Conservation (phyloP, 2,797 vertebrate species). For the Tadarida brasiliensis region DNA sequence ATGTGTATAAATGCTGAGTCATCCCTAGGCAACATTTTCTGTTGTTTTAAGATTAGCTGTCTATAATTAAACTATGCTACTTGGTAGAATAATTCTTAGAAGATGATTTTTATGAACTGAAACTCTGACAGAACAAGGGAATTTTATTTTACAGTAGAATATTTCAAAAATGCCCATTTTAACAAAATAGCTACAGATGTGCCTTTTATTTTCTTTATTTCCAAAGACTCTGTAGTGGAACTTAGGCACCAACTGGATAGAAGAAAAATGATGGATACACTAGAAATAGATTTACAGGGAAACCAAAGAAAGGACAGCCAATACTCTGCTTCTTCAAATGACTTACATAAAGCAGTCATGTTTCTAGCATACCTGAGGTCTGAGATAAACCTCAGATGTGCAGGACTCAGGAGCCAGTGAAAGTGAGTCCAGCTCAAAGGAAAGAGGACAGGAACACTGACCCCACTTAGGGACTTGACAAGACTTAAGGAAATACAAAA, state of each 20-base stretch:
- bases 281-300: not conserved
- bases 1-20: not conserved
- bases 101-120: slow-evolving; percentile 47
- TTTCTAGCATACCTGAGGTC: not conserved
- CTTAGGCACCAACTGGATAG: not conserved
- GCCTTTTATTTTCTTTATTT: not conserved
- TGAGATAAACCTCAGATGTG: not conserved
- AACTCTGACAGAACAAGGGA: slow-evolving; percentile 32
- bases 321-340: not conserved
- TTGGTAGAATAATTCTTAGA: slow-evolving; percentile 17
- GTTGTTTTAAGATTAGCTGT: slow-evolving; percentile 74
- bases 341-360: slow-evolving; percentile 4
- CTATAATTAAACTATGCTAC: slow-evolving; percentile 10
- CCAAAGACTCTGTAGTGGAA: slow-evolving; percentile 17
- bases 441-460: not conserved
- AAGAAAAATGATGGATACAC: not conserved
- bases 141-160: not conserved
- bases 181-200: not conserved
- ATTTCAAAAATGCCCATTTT: slow-evolving; percentile 24
- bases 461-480: not conserved
- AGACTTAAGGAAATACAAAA: not conserved
- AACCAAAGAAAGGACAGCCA: not conserved
- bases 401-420: not conserved
- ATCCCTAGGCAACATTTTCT: not conserved
- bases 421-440: not conserved